phyloP scores from a whole-genome alignment of 1,140 invertebrate genomes.

The Lysiphlebus fabarum region DNA sequence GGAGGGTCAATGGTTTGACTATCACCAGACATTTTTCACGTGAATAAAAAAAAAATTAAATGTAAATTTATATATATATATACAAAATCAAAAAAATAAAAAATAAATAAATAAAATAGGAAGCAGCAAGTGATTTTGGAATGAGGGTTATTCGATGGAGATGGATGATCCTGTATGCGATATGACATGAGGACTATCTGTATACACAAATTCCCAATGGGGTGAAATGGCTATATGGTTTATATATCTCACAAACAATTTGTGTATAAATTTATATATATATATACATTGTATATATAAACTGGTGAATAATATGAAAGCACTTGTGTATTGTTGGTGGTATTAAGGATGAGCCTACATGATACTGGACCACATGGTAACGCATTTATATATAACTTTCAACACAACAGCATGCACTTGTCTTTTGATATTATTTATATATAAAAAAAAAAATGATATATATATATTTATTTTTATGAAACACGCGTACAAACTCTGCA shows the following conservation, averaged over 20 bases:
- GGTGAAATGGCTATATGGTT: conserved; percentile 44
- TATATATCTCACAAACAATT: conserved; percentile 38
- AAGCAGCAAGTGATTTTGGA: conserved; percentile 33
- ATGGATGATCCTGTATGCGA: conserved; percentile 39
- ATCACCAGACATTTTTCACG: background rate
- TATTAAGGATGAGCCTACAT: conserved; percentile 51
- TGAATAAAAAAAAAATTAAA: conserved; percentile 9
- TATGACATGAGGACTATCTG: too few relatives aligned
- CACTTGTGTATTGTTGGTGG: conserved; percentile 38
- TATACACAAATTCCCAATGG: conserved; percentile 34
- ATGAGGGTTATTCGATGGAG: conserved; percentile 53
- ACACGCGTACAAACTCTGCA: conserved; percentile 8
- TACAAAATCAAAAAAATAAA: conserved; percentile 27
- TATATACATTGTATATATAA: conserved; percentile 7
- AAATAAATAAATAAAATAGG: too few relatives aligned
- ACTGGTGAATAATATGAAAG: conserved; percentile 13
- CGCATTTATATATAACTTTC: conserved; percentile 26
- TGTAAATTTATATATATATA: background rate
- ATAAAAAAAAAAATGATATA: too few relatives aligned
- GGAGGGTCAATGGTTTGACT: conserved; percentile 13
- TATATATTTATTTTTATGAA: too few relatives aligned
- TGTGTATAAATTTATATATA: conserved; percentile 14
- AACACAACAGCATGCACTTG: conserved; percentile 19
- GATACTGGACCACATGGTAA: conserved; percentile 49
- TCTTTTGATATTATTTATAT: too few relatives aligned